phyloP scores from a whole-genome alignment of 2,888 invertebrate genomes.

The Strigamia crassipes region DNA sequence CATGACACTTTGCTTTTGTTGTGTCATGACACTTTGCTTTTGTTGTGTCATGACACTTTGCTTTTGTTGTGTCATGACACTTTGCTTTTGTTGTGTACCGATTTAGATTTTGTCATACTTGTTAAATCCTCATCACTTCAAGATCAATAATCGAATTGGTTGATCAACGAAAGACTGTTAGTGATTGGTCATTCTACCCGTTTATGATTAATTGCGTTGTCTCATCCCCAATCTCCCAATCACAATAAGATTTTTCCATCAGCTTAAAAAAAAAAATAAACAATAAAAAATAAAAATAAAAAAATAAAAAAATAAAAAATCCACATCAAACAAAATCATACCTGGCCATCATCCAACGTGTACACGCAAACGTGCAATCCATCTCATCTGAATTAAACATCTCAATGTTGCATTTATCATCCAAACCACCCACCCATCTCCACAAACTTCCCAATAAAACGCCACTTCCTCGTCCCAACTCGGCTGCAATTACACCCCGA shows the following conservation, averaged over 20 bases:
- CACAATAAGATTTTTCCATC: neutral
- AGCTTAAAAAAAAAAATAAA: neutral
- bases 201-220: no score
- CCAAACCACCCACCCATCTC: neutral
- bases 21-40: no score
- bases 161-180: no score
- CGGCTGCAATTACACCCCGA: constrained; percentile 9
- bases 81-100: no score
- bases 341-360: neutral
- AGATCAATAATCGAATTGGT: no score
- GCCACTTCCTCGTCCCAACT: constrained; percentile 3
- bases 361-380: constrained; percentile 17
- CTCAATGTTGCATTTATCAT: constrained; percentile 19
- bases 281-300: neutral
- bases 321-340: neutral
- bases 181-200: no score
- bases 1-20: no score
- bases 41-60: no score
- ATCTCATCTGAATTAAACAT: constrained; percentile 17
- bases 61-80: no score
- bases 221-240: no score
- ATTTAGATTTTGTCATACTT: no score
- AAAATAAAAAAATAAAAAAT: neutral
- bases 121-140: no score
- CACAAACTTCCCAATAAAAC: constrained; percentile 22